phyloP scores from a whole-genome alignment of 1,140 invertebrate species.

The Aphelenchoides fujianensis region DNA sequence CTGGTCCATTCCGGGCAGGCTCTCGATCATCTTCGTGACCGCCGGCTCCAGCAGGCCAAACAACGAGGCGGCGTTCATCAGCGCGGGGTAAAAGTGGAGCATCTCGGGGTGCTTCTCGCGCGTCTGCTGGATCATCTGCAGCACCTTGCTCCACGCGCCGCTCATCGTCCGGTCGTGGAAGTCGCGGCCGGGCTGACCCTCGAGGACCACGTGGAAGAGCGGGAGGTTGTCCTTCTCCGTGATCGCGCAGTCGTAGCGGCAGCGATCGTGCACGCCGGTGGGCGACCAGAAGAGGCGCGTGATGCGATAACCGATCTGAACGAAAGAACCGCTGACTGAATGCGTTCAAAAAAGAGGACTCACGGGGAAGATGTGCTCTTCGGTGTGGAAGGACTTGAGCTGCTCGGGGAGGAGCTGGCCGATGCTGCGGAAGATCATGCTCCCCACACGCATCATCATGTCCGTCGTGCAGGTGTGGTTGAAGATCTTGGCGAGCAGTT shows the following conservation, averaged over 20 bases:
- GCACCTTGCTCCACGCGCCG: slow-evolving; percentile 69
- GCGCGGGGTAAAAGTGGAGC: slow-evolving; percentile 85
- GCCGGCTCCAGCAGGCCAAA: slow-evolving; percentile 93
- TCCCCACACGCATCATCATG: slow-evolving; percentile 80
- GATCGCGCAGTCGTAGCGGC: slow-evolving; percentile 54
- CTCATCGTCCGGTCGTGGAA: slow-evolving; percentile 28
- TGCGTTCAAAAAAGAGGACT: slow-evolving; percentile 68
- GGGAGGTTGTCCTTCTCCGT: slow-evolving; percentile 45
- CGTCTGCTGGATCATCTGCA: slow-evolving; percentile 77
- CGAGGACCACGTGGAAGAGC: slow-evolving; percentile 41
- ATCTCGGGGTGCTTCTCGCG: slow-evolving; percentile 71
- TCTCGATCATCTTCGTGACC: slow-evolving; percentile 77
- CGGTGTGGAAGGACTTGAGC: slow-evolving; percentile 84
- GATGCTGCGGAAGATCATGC: slow-evolving; percentile 86
- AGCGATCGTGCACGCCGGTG: slow-evolving; percentile 21
- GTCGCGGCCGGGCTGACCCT: slow-evolving; percentile 24
- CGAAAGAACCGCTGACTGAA: not conserved
- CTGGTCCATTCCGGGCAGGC: slow-evolving; percentile 81
- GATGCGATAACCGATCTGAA: slow-evolving; percentile 61
- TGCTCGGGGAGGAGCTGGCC: slow-evolving; percentile 96
- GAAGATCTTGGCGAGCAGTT: slow-evolving; percentile 70
- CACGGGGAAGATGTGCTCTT: slow-evolving; percentile 92
- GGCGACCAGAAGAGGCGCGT: slow-evolving; percentile 59
- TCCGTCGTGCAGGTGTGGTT: slow-evolving; percentile 47
- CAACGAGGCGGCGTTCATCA: slow-evolving; percentile 87